phyloP scores from a whole-genome alignment of 2,888 invertebrate species.

The Syrphus vitripennis region DNA sequence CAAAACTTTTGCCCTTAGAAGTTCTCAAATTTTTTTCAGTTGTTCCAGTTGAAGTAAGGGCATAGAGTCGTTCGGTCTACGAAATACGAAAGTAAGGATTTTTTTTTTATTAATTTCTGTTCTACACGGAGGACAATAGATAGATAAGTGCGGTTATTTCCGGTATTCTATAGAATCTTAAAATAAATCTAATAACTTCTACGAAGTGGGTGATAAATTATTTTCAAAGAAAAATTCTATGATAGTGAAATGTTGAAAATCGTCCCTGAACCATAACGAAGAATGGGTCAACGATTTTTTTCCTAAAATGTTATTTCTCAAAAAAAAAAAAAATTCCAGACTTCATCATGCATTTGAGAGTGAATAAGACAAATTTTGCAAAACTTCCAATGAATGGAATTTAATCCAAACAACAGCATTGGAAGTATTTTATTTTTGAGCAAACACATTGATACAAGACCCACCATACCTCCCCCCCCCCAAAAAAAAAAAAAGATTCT shows the following conservation, averaged over 20 bases:
- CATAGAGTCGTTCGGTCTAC: constrained; percentile 51
- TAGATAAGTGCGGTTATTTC: not conserved
- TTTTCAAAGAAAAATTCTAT: not conserved
- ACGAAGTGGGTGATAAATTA: not conserved
- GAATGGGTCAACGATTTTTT: not conserved
- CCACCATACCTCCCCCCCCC: not conserved
- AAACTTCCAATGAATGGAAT: constrained; percentile 58
- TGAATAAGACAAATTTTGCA: not conserved
- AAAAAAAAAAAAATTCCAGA: constrained; percentile 57
- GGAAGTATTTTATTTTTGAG: not conserved
- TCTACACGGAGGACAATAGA: not conserved
- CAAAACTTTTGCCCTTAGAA: not conserved
- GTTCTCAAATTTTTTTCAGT: constrained; percentile 41
- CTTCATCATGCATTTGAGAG: constrained; percentile 46
- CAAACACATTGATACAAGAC: not conserved
- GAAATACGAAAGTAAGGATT: not conserved
- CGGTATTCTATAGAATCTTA: not conserved
- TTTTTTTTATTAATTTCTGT: not conserved
- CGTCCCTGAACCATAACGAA: not conserved
- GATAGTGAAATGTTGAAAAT: not conserved
- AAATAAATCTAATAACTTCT: not conserved
- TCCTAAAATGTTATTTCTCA: constrained; percentile 5
- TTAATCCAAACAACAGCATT: constrained; percentile 23
- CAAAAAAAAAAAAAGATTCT: not conserved
- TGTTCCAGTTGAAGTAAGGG: constrained; percentile 64